phyloP scores from a whole-genome alignment of 2,888 invertebrate species.

The Hypselothyrea guttata region DNA sequence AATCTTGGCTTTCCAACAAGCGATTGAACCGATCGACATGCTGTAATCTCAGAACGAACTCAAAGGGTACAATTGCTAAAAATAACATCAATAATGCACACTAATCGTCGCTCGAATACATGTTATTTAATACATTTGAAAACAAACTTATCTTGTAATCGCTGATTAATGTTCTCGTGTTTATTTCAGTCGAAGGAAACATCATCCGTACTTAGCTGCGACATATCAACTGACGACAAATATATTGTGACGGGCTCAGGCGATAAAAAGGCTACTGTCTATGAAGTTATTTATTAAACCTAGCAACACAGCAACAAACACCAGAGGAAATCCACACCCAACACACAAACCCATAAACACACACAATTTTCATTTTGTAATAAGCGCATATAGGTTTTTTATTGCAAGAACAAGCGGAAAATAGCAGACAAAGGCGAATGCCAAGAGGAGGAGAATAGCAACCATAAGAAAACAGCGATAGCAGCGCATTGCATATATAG shows the following conservation, averaged over 20 bases:
- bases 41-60: no score
- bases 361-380: constrained; percentile 73
- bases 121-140: no score
- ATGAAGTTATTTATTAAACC: constrained; percentile 94
- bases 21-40: no score
- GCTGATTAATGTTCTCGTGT: neutral
- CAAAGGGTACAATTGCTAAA: no score
- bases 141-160: neutral
- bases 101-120: no score
- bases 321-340: constrained; percentile 48
- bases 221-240: constrained; percentile 98
- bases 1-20: no score
- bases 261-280: constrained; percentile 98
- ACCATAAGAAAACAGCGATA: constrained; percentile 39
- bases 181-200: constrained; percentile 93
- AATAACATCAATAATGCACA: no score
- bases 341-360: constrained; percentile 29
- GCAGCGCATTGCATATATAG: constrained; percentile 42
- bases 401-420: constrained; percentile 53
- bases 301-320: constrained; percentile 28
- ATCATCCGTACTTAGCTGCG: constrained; percentile 98
- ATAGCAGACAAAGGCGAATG: constrained; percentile 9
- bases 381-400: constrained; percentile 75
- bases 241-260: constrained; percentile 99
- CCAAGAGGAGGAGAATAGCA: constrained; percentile 6